Evolutionary conservation across 1,140 invertebrate genomes (phyloP), one percentile per base, ranked within the genome.

Genomic region (Euglossa dilemma): DNA sequence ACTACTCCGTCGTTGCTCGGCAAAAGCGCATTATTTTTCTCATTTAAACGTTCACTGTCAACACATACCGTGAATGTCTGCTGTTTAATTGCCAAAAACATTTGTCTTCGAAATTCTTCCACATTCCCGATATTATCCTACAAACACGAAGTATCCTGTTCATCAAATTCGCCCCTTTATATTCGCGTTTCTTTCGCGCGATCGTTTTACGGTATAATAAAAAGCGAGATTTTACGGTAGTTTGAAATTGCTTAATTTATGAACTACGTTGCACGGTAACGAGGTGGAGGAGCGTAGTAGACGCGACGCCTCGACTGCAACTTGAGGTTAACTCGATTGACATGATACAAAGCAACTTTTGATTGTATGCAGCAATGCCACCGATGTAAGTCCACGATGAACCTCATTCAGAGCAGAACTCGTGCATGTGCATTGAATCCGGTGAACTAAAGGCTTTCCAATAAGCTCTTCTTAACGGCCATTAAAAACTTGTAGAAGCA

Each of bases 401-500:
- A 64, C 54, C 11, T 11, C 14, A 52, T 11, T 14, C 11, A 18
- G 54, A 14, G 16, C 11, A 18, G 54, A 1, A 14, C 11, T 36
- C 56, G 18, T 80, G 78, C 50, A 81, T 67, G 80, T 70, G 59
- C 47, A 70, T 79, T 83, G 79, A 85, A 87, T 87, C 74, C 84
- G 43, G 61, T 61, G 50, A 63, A 71, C 43, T 74, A 87, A 75
- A 79, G 64, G 73, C 79, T 71, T 85, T 85, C 85, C 86, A 83
- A 83, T 87, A 66, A 85, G 84, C 79, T 79, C 59, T 78, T 73
- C 81, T 87, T 83, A 87, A 79, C 79, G 59, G 36, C 64, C 64
- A 83, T 87, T 87, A 87, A 85, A 72, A 56, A 28, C 50, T 83
- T 85, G 74, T 85, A 77, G 64, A 73, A 66, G 84, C 78, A 82